Evolutionary conservation across 2,113 vertebrate species (phyloP), one percentile per base, ranked within the genome.

Genomic region (Circaetus cinerascens): DNA sequence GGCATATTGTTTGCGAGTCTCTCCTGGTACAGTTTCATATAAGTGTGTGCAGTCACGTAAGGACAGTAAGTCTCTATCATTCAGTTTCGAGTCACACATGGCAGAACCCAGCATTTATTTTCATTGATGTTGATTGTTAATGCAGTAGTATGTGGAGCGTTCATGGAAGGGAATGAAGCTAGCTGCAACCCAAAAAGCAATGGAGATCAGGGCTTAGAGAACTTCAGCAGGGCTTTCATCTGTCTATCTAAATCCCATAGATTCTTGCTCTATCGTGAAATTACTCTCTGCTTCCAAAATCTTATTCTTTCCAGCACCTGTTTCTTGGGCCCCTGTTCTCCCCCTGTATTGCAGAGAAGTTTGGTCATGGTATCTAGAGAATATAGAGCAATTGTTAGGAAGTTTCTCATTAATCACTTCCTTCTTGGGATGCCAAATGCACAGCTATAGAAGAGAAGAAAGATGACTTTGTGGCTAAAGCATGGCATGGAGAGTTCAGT

Each of bases 221-320:
- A 88, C 22, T 93, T 87, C 48, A 88, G 68, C 46, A 46, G 22
- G 23, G 27, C 62, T 97, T 96, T 92, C 60, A 86, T 66, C 77
- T 75, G 5, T 83, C 34, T 73, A 55, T 53, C 51, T 87, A 66
- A 94, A 90, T 94, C 90, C 38, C 79, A 89, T 2, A 93, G 73
- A 94, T 78, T 93, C 79, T 93, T 89, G 91, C 17, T 95, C 50
- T 93, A 32, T 93, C 1, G 0, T 97, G 94, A 97, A 97, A 95
- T 97, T 93, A 80, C 57, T 48, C 55, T 92, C 50, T 88, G 80
- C 51, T 87, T 92, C 73, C 51, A 92, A 92, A 90, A 53, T 57
- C 75, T 73, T 62, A 57, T 64, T 90, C 60, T 89, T 92, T 94
- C 51, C 68, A 80, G n/a, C 14, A 26, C 30, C 68, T 88, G 22